phyloP scores from a whole-genome alignment of 2,888 invertebrate genomes.

The Acanthosepion lycidas region DNA sequence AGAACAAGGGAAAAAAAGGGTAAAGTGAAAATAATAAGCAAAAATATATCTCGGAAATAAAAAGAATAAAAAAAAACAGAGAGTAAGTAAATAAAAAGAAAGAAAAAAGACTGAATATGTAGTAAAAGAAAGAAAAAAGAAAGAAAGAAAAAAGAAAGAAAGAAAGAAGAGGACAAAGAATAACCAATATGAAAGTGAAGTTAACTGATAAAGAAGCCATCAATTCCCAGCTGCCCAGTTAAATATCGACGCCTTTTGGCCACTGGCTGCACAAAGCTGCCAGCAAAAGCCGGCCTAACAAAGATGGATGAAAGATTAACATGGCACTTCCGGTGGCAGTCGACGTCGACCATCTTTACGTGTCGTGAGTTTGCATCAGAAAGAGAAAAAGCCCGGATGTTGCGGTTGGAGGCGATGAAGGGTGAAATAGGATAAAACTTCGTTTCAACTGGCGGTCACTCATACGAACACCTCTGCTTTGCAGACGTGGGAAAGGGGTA shows the following conservation, averaged over 20 bases:
- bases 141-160: neutral
- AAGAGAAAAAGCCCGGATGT: neutral
- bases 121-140: neutral
- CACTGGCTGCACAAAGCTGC: neutral
- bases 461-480: neutral
- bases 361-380: slow-evolving; percentile 12
- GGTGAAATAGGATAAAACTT: slow-evolving; percentile 33
- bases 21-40: neutral
- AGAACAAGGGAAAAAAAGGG: no score
- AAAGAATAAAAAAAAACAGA: neutral
- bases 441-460: slow-evolving; percentile 33
- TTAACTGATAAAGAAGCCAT: neutral
- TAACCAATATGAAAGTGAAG: neutral
- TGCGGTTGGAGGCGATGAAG: slow-evolving; percentile 1
- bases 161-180: neutral
- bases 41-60: neutral
- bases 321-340: neutral
- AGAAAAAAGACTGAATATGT: neutral
- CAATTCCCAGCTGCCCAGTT: neutral
- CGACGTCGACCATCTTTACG: neutral
- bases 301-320: slow-evolving; percentile 3
- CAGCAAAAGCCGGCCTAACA: neutral
- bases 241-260: neutral
- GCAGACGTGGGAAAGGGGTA: neutral
- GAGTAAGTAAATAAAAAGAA: neutral